phyloP scores from a whole-genome alignment of 1,140 invertebrate species.

The Ladona fulva region DNA sequence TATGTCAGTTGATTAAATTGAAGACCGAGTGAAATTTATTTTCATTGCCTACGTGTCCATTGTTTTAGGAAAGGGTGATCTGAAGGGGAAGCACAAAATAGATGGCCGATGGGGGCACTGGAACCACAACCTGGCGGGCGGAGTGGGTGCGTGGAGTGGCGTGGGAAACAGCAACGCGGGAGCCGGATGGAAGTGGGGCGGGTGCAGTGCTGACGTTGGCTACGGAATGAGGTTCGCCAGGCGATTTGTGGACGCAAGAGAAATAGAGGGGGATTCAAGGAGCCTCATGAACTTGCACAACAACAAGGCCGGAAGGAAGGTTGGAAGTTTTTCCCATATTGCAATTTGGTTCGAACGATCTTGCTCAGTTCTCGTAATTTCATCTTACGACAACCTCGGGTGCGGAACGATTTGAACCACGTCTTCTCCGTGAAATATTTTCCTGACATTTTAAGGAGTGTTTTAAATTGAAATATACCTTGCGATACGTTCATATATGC shows the following conservation, averaged over 20 bases:
- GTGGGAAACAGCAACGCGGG: constrained; percentile 17
- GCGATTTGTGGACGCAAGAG: constrained; percentile 73
- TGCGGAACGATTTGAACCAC: too few relatives aligned
- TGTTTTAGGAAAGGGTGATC: too few relatives aligned
- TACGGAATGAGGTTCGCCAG: constrained; percentile 68
- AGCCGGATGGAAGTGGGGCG: constrained; percentile 72
- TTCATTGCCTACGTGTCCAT: too few relatives aligned
- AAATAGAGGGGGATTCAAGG: constrained; percentile 72
- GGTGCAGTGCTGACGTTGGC: constrained; percentile 72
- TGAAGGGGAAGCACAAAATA: constrained; percentile 18
- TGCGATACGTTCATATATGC: too few relatives aligned
- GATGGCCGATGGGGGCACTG: neutral
- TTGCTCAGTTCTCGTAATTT: too few relatives aligned
- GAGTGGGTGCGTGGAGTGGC: constrained; percentile 7
- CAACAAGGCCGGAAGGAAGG: constrained; percentile 87
- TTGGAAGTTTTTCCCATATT: constrained; percentile 35
- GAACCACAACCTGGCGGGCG: constrained; percentile 12
- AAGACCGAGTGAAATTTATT: too few relatives aligned
- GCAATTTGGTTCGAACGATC: too few relatives aligned
- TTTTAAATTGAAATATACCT: too few relatives aligned
- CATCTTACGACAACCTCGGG: too few relatives aligned
- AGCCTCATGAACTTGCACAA: constrained; percentile 96
- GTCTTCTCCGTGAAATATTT: too few relatives aligned
- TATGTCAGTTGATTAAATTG: too few relatives aligned
- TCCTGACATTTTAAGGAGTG: too few relatives aligned